These are phyloP conservation scores for Styela clava DNA, from an alignment of 23 tunicate genomes.

Conservation along the genomic window DNA sequence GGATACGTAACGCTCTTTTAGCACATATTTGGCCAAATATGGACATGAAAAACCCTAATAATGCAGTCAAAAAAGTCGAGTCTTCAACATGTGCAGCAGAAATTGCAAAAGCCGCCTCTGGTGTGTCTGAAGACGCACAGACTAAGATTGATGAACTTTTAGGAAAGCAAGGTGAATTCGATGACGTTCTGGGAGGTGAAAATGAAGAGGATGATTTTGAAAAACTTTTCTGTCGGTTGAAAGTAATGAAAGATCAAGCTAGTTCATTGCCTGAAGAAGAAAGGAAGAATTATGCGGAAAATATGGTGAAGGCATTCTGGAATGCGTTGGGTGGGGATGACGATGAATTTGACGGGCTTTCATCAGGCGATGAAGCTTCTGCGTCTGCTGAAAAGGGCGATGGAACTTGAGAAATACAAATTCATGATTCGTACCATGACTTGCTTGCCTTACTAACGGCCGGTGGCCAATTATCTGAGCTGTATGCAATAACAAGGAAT, in stretches of 20 bases:
- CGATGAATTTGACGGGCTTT: constrained; percentile 47
- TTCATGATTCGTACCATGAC: no score
- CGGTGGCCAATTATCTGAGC: no score
- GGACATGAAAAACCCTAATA: constrained; percentile 19
- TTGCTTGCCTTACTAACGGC: no score
- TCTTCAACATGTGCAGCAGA: not conserved
- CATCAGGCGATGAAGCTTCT: constrained; percentile 39
- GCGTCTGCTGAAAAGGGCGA: no score
- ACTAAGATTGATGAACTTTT: not conserved
- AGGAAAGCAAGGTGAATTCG: constrained; percentile 31
- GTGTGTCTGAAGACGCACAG: not conserved
- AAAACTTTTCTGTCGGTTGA: constrained; percentile 54
- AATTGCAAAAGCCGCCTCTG: not conserved
- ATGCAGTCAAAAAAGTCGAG: not conserved
- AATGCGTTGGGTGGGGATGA: constrained; percentile 65
- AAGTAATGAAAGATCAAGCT: constrained; percentile 50
- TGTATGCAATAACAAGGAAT: no score
- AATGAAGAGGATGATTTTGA: constrained; percentile 60
- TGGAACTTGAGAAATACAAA: not conserved
- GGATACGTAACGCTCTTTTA: constrained; percentile 41
- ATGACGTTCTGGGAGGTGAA: constrained; percentile 19
- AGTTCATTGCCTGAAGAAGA: constrained; percentile 41
- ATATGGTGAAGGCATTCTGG: constrained; percentile 76
- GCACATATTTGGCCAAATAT: constrained; percentile 80
- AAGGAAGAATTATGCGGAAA: constrained; percentile 66